Base-by-base conservation (phyloP, 2,113 vertebrate species). In the Ammodytes marinus region DNA sequence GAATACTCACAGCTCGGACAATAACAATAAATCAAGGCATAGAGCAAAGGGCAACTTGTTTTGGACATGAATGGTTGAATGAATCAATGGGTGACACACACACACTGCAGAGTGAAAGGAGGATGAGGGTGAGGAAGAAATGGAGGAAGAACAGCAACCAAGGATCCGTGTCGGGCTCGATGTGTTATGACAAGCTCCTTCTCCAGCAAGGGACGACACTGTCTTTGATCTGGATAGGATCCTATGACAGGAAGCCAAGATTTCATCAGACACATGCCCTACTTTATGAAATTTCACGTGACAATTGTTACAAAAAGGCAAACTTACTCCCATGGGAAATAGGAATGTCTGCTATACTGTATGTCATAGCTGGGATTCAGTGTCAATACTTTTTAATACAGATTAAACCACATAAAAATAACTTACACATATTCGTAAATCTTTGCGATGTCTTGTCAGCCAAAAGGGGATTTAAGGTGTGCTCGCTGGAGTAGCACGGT, bases 361-460 rank as follows among this genome's bases (percentile, higher is more conserved):
- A 17, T 39, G 17, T 40, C 35, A 47, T 2, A 54, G 39, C 63
- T 39, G 52, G 42, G 64, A 70, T 58, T 59, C 59, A 43, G 27
- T 7, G 6, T 5, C 53, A 15, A 37, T 27, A 52, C 43, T 68
- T 78, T 79, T 64, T 70, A 69, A 68, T 84, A 10, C 6, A 52
- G 13, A 72, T 69, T 37, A 76, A 53, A 13, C 19, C 46, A 66
- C 74, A 78, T 85, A 19, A 43, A 72, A 65, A 79, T 59, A 69
- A 42, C 5, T 69, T 73, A 52, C 12, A 45, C 7, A 35, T 37
- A 37, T 67, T 67, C 50, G 40, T 8, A 53, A 60, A 75, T 83
- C 69, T 60, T 65, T 73, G 17, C 3, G 12, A 53, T 69, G 60
- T 59, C 55, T 83, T 74, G 79, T 78, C 79, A 68, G 76, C 53